Percentiles rank a stretch among this genome's conserved stretches.
Evolutionary conservation across 1,140 invertebrate species (phyloP).

Genomic region (Drosophila yakuba): DNA sequence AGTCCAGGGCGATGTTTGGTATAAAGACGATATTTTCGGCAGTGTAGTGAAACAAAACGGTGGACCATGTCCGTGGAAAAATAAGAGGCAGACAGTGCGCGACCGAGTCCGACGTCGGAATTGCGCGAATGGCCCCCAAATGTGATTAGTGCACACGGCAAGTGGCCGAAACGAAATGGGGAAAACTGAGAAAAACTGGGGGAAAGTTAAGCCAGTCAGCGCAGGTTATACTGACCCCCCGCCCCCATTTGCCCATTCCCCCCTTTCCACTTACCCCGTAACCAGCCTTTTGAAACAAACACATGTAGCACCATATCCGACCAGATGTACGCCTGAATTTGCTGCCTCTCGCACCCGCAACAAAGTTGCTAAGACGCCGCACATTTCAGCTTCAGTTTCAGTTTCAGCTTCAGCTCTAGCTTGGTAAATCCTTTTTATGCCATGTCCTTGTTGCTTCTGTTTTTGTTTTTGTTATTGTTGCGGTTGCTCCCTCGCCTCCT

Average conservation of each 20-base stretch:
- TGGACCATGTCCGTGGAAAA: neutral
- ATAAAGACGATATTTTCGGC: neutral
- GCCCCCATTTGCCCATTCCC: neutral
- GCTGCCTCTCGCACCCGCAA: slow-evolving; percentile 3
- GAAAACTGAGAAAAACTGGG: neutral
- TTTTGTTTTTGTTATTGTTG: slow-evolving; percentile 27
- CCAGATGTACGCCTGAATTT: slow-evolving; percentile 21
- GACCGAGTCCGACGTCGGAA: slow-evolving; percentile 24
- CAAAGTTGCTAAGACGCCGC: slow-evolving; percentile 58
- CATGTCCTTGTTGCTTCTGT: slow-evolving; percentile 44
- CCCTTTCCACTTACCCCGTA: neutral
- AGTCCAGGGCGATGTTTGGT: neutral
- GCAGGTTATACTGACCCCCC: slow-evolving; percentile 9
- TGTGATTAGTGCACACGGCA: slow-evolving; percentile 53
- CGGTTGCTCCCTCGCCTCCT: slow-evolving; percentile 4
- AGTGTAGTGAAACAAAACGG: neutral
- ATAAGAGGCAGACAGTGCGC: slow-evolving; percentile 1
- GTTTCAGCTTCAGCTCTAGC: slow-evolving; percentile 50
- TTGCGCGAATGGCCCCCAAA: slow-evolving; percentile 49
- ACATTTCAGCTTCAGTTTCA: slow-evolving; percentile 43
- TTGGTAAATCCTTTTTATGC: slow-evolving; percentile 58
- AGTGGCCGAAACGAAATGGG: slow-evolving; percentile 34
- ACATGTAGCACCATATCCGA: slow-evolving; percentile 45
- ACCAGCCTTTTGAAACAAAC: slow-evolving; percentile 7
- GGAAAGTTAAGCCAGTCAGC: slow-evolving; percentile 8